Conservation (phyloP, 2,797 vertebrate species). For the Hoplostethus atlanticus region DNA sequence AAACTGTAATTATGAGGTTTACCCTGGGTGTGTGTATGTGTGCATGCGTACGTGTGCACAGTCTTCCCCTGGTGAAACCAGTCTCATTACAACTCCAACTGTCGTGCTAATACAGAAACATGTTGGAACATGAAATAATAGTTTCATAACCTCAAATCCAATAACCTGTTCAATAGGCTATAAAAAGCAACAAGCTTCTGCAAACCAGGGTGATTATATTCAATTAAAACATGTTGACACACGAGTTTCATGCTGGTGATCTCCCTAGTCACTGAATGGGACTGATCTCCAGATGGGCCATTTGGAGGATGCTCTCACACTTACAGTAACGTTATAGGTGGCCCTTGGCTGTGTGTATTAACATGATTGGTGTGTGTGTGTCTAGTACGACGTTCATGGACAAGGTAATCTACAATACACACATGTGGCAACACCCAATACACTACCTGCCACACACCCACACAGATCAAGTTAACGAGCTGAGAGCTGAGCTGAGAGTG, state of each 20-base stretch:
- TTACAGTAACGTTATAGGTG: conserved; percentile 66
- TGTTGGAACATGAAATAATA: conserved; percentile 76
- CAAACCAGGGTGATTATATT: conserved; percentile 74
- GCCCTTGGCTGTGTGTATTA: conserved; percentile 68
- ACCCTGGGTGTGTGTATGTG: neutral
- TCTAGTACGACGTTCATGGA: conserved; percentile 51
- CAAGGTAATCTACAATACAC: conserved; percentile 36
- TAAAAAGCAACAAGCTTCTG: conserved; percentile 68
- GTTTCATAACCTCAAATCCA: conserved; percentile 75
- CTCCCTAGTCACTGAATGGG: conserved; percentile 50
- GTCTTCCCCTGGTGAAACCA: conserved; percentile 51
- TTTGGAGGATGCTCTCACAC: conserved; percentile 75
- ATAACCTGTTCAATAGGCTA: conserved; percentile 72
- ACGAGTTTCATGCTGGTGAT: conserved; percentile 65
- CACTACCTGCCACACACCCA: conserved; percentile 16
- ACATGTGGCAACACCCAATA: conserved; percentile 55
- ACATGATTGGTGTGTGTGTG: conserved; percentile 57
- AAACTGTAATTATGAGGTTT: conserved; percentile 8
- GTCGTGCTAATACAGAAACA: conserved; percentile 75
- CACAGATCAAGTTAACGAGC: neutral
- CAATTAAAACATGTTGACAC: conserved; percentile 85
- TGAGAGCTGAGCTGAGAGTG: neutral
- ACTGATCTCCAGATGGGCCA: conserved; percentile 75
- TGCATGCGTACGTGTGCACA: conserved; percentile 20
- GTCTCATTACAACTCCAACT: conserved; percentile 68